Evolutionary conservation across 1,140 invertebrate species (phyloP), one percentile per base, ranked within the genome.

Genomic region (Dendroctonus ponderosae): DNA sequence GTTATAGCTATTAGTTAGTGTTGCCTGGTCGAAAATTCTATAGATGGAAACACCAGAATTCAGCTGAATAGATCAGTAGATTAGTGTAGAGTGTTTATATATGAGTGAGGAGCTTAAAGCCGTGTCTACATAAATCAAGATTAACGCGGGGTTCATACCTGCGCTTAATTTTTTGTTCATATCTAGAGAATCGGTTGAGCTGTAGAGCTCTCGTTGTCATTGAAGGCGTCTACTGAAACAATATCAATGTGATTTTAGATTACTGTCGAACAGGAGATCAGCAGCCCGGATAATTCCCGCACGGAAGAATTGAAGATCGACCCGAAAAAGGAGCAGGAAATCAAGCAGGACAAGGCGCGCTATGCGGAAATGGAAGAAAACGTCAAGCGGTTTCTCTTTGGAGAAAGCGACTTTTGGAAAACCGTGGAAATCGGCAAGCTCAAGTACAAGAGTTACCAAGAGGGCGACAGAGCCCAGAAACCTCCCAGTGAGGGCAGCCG

Each of bases 291-390:
- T 26, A 74, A 74, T 62, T 76, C 72, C n/a, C 60, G 67, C 46
- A 66, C 67, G 5, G 73, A 73, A 46, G 62, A 58, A 8, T 15
- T 38, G 37, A 63, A 59, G 49, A 39, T 39, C 9, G 43, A 62
- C 26, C 11, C 43, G 5, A 56, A 26, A 5, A 71, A 66, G 12
- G 72, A 75, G 63, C 74, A 75, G 70, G 73, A 76, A 58, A 71
- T 72, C 53, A 71, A 75, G 58, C 69, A 76, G 48, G 73, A 78
- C 63, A 71, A 67, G 43, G 66, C 42, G 2, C 72, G 72, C 41
- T 78, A 77, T 54, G 73, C 72, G 2, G 75, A 78, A 67, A 77
- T 78, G 75, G 76, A 79, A 62, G 75, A 76, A 62, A 75, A 78
- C 65, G 77, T 79, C 7, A 78, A 77, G 53, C 71, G 73, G 40